Base-by-base conservation (phyloP, 2,888 invertebrate genomes). In the Ornithoptera alexandrae region DNA sequence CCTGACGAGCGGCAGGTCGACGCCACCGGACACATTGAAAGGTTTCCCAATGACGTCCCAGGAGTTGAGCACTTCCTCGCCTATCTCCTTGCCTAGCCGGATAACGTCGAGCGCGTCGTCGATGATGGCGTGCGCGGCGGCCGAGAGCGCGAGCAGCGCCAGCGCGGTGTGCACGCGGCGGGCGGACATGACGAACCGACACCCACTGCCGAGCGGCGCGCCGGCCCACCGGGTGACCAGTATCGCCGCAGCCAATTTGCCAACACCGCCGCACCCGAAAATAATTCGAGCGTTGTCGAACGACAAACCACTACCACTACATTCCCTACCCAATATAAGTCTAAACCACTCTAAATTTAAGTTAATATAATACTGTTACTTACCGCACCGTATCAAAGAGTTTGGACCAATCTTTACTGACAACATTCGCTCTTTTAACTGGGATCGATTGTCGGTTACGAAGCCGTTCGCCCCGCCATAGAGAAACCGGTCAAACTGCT, bases 41-140 rank as follows among this genome's bases (percentile, higher is more conserved):
- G 93, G 93, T 68, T 92, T 90, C 66, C 94, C 94, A 42, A 95
- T 87, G 18, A 95, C 79, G 75, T 95, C 94, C 95, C 95, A 95
- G 36, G 95, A 93, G 76, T 93, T 94, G 1, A 94, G 84, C 46
- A 95, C 89, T 64, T 94, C 93, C 65, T 93, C 89, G 42, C 93
- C 93, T 53, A 95, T 93, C 78, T 95, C 95, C 78, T 94, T 94
- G 56, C 93, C 86, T 15, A 94, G 79, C 77, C 92, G 91, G 24
- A 95, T 79, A 18, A 95, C 90, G 81, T 95, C 95, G 63, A 95
- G 81, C 1, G 94, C 93, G 76, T 94, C 95, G 75, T 94, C 94
- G 39, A 94, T 81, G 62, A 94, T 76, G 30, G 93, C 94, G 78
- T 78, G 78, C 79, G 82, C 78, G 74, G 73, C 79, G 76, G 73